These are phyloP conservation scores for Hypomecis atomaria DNA, from an alignment of 2,888 invertebrate genomes.

Conservation along the genomic window DNA sequence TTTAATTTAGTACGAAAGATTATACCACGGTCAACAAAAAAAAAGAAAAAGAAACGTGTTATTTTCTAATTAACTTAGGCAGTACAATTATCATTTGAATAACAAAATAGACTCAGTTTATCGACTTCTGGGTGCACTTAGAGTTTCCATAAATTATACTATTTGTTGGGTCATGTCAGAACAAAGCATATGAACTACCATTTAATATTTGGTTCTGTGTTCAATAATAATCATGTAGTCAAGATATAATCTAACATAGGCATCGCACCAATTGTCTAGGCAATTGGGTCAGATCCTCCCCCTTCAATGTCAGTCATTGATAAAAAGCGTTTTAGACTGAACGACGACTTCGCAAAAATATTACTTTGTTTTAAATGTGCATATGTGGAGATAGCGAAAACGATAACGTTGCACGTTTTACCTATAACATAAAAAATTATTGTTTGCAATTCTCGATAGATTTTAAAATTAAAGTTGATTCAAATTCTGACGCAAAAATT, in stretches of 20 bases:
- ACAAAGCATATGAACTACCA: neutral
- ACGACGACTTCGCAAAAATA: slow-evolving; percentile 4
- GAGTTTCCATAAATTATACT: neutral
- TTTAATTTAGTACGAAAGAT: too few species aligned
- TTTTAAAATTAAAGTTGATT: slow-evolving; percentile 10
- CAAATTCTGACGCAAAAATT: slow-evolving; percentile 20
- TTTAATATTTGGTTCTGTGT: neutral
- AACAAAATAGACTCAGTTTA: slow-evolving; percentile 12
- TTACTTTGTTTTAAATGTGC: neutral
- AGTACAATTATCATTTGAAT: slow-evolving; percentile 7
- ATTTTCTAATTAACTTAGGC: slow-evolving; percentile 12
- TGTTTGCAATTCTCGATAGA: neutral
- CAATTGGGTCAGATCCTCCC: slow-evolving; percentile 26
- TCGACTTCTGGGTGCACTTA: neutral
- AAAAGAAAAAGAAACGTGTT: too few species aligned
- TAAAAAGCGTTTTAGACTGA: neutral
- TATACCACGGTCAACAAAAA: too few species aligned
- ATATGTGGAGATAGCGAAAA: slow-evolving; percentile 10
- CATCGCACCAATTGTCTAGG: slow-evolving; percentile 23
- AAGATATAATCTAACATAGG: slow-evolving; percentile 31
- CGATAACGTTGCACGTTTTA: slow-evolving; percentile 2
- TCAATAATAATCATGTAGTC: slow-evolving; percentile 29
- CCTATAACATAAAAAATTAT: neutral
- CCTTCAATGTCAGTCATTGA: slow-evolving; percentile 27
- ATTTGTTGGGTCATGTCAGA: neutral